phyloP scores from a whole-genome alignment of 2,888 invertebrate species.

The Asteroscopus sphinx region DNA sequence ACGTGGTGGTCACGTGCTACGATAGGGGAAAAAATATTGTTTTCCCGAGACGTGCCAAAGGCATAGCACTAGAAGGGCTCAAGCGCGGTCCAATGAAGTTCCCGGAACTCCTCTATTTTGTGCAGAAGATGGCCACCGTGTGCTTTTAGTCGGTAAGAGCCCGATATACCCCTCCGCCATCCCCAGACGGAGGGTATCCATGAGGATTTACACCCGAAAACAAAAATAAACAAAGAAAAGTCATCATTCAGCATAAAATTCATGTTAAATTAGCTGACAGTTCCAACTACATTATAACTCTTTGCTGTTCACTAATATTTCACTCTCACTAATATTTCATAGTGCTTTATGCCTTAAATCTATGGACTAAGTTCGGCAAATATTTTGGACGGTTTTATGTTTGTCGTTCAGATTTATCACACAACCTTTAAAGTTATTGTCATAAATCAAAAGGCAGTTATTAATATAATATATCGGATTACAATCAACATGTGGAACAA shows the following conservation, averaged over 20 bases:
- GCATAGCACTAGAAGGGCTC: too few species aligned
- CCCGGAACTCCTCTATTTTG: too few species aligned
- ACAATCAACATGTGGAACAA: not conserved
- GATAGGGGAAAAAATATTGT: too few species aligned
- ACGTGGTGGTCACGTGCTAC: too few species aligned
- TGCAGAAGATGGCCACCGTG: too few species aligned
- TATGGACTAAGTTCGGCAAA: constrained; percentile 17
- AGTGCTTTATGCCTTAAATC: constrained; percentile 17
- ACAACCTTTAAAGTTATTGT: not conserved
- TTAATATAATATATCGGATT: not conserved
- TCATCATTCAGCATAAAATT: constrained; percentile 20
- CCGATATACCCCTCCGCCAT: too few species aligned
- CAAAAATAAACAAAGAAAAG: too few species aligned
- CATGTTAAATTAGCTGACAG: constrained; percentile 3
- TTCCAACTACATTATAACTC: not conserved
- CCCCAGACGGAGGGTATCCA: too few species aligned
- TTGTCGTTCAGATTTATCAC: constrained; percentile 17
- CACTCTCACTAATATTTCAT: constrained; percentile 1
- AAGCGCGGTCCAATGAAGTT: too few species aligned
- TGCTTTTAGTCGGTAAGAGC: too few species aligned
- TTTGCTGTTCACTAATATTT: constrained; percentile 6
- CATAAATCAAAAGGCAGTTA: not conserved
- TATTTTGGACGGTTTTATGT: constrained; percentile 19
- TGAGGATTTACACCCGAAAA: too few species aligned
- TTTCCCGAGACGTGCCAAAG: too few species aligned